phyloP scores from a whole-genome alignment of 1,140 invertebrate genomes.

The Tetranychus urticae region DNA sequence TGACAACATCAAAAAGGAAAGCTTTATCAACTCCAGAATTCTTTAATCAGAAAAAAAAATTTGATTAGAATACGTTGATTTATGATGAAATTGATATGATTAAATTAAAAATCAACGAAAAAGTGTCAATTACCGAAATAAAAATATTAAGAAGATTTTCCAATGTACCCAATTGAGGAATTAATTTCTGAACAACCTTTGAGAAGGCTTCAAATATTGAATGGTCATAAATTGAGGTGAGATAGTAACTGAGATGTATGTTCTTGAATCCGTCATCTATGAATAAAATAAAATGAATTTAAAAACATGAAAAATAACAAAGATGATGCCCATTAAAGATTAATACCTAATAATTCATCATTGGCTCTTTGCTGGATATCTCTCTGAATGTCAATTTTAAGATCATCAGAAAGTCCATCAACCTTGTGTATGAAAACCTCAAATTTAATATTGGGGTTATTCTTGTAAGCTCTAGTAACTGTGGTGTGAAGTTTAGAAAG shows the following conservation, averaged over 20 bases:
- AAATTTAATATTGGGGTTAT: conserved; percentile 90
- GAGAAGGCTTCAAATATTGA: conserved; percentile 99
- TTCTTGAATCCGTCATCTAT: conserved; percentile 7
- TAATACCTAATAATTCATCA: conserved; percentile 48
- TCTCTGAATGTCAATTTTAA: conserved; percentile 85
- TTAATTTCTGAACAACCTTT: conserved; percentile 97
- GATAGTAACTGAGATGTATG: conserved; percentile 45
- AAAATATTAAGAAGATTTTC: conserved; percentile 98
- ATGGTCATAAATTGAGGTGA: conserved; percentile 98
- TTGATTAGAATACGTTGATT: background rate
- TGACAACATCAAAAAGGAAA: conserved; percentile 92
- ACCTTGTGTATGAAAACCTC: conserved; percentile 98
- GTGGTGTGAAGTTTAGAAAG: conserved; percentile 71
- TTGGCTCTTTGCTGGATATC: conserved; percentile 91
- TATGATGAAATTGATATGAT: background rate
- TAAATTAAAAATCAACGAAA: background rate
- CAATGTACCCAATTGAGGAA: conserved; percentile 82
- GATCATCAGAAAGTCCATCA: conserved; percentile 91
- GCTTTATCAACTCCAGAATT: conserved; percentile 96
- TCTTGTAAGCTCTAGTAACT: conserved; percentile 80
- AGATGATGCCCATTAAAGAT: background rate
- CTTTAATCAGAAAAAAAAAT: conserved; percentile 24
- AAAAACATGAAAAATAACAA: too few relatives aligned
- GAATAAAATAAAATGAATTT: background rate
- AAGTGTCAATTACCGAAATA: conserved; percentile 57